Conservation (phyloP, 2,797 vertebrate genomes). For the Diplodus sargus region DNA sequence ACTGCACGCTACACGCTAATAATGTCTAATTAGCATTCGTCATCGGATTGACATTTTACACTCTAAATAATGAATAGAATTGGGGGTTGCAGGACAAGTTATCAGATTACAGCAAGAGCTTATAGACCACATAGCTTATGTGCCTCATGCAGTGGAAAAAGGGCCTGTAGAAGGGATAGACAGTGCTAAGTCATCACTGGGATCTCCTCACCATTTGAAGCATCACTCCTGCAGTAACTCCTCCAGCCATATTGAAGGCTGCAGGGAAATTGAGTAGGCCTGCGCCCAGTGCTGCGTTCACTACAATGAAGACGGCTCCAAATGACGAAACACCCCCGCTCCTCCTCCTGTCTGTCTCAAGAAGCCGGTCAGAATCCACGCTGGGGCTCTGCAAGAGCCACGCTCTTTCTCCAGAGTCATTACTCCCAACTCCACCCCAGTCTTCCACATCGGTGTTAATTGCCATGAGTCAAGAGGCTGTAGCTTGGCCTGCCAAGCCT, state of each 20-base stretch:
- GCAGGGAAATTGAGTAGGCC: slow-evolving; percentile 98
- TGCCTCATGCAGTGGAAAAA: background rate
- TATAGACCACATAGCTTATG: background rate
- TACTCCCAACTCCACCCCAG: slow-evolving; percentile 83
- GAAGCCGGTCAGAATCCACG: slow-evolving; percentile 84
- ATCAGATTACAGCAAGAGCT: background rate
- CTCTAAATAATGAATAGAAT: background rate
- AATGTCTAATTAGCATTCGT: background rate
- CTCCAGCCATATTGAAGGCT: slow-evolving; percentile 94
- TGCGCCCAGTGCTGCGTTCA: slow-evolving; percentile 95
- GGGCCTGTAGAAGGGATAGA: background rate
- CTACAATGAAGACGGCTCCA: slow-evolving; percentile 94
- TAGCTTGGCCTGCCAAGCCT: slow-evolving; percentile 69
- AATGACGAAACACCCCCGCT: slow-evolving; percentile 83
- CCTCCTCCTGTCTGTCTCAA: slow-evolving; percentile 66
- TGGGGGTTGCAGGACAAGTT: background rate
- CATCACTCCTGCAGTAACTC: slow-evolving; percentile 88
- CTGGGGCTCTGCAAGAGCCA: slow-evolving; percentile 93
- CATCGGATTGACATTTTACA: background rate
- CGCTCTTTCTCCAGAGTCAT: slow-evolving; percentile 91
- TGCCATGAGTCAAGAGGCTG: slow-evolving; percentile 74
- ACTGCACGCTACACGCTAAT: too few relatives aligned
- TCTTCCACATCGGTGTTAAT: slow-evolving; percentile 90
- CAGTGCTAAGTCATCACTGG: background rate
- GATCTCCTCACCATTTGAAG: slow-evolving; percentile 91